Percentiles rank a stretch among this genome's conserved stretches.
Evolutionary conservation across 2,797 vertebrate genomes (phyloP).

Genomic region (Lerista edwardsae): DNA sequence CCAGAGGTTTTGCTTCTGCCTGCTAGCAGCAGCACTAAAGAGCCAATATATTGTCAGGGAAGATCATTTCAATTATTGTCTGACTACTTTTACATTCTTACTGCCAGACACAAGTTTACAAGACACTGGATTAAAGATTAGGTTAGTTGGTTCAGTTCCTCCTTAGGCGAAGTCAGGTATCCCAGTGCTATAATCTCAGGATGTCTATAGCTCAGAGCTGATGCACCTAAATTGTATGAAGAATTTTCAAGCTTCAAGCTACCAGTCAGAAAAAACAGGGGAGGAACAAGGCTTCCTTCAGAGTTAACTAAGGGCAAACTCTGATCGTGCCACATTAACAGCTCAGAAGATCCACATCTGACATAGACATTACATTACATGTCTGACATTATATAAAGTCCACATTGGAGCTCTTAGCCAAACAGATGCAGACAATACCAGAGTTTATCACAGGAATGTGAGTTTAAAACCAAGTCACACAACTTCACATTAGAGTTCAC

Average conservation of each 20-base stretch:
- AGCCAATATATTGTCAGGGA: neutral
- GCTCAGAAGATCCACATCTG: no score
- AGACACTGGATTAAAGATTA: conserved; percentile 26
- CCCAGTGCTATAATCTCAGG: neutral
- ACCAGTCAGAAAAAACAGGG: no score
- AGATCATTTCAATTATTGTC: conserved; percentile 7
- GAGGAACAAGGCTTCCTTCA: neutral
- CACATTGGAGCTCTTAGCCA: neutral
- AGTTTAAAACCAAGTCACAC: no score
- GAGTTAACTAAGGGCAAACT: no score
- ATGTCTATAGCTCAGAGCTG: neutral
- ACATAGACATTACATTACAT: no score
- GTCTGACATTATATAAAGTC: no score
- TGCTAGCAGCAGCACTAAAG: neutral
- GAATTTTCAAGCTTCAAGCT: no score
- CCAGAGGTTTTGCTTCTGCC: conserved; percentile 16
- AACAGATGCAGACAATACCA: no score
- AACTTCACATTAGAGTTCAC: no score
- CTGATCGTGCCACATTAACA: no score
- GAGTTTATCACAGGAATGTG: neutral
- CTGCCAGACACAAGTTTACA: conserved; percentile 25
- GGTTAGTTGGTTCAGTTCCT: conserved; percentile 17
- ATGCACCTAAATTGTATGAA: neutral
- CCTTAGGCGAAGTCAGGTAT: neutral
- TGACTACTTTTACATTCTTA: conserved; percentile 10